A percentile compares a stretch with the other conserved stretches of the same genome.
phyloP scores from a whole-genome alignment of 2,113 vertebrate genomes.

The Bufo gargarizans region DNA sequence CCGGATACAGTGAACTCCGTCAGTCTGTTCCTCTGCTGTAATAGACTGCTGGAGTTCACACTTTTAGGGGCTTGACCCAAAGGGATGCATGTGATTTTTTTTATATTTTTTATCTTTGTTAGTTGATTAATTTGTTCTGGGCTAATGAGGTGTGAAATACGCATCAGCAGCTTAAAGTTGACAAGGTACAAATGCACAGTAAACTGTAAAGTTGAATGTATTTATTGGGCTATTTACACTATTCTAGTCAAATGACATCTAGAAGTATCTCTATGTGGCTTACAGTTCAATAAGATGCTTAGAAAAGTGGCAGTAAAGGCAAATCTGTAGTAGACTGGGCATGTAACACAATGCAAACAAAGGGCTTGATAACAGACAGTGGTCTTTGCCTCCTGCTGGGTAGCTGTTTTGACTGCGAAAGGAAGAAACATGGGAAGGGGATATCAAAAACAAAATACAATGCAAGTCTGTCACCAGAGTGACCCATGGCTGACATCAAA shows the following conservation, averaged over 20 bases:
- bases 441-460: slow-evolving; percentile 71
- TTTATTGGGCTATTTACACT: background rate
- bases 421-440: slow-evolving; percentile 65
- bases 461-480: slow-evolving; percentile 73
- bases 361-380: slow-evolving; percentile 40
- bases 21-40: too few species aligned
- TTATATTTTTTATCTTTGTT: background rate
- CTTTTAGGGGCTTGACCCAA: too few species aligned
- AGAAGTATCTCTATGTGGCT: background rate
- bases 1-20: too few species aligned
- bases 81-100: background rate
- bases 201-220: background rate
- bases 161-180: background rate
- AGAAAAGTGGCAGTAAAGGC: background rate
- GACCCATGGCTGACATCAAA: slow-evolving; percentile 65
- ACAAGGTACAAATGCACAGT: background rate
- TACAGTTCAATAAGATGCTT: background rate
- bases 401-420: slow-evolving; percentile 37
- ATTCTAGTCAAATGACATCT: background rate
- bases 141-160: background rate
- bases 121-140: background rate
- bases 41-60: too few species aligned
- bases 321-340: background rate
- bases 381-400: slow-evolving; percentile 50
- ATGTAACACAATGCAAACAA: slow-evolving; percentile 9